phyloP scores from a whole-genome alignment of 2,113 vertebrate genomes.

The Archilochus colubris region DNA sequence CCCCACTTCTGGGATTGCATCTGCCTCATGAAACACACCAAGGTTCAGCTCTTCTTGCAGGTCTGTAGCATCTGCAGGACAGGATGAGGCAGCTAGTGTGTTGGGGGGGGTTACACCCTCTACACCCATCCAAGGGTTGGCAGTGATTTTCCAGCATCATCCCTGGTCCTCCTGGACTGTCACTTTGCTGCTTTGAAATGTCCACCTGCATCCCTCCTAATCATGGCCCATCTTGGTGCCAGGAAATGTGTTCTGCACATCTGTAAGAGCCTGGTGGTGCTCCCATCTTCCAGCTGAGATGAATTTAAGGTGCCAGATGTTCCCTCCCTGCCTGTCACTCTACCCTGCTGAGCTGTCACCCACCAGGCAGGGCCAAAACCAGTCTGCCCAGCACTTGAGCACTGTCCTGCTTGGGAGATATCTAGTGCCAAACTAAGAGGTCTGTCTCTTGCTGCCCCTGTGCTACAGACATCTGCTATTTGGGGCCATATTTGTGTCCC shows the following conservation, averaged over 20 bases:
- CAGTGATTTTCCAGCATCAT: background rate
- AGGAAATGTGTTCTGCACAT: background rate
- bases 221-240: background rate
- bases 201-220: accelerated
- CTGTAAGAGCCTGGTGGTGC: background rate
- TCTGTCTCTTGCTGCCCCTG: background rate
- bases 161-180: background rate
- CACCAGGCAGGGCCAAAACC: background rate
- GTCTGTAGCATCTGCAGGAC: accelerated
- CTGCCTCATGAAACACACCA: background rate
- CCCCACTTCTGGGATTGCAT: background rate
- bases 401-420: background rate
- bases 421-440: background rate
- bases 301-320: background rate
- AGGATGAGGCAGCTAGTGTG: background rate
- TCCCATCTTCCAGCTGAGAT: background rate
- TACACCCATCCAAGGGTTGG: background rate
- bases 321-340: background rate
- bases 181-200: background rate
- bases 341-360: accelerated
- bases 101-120: background rate
- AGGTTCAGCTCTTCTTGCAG: background rate
- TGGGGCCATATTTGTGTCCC: background rate
- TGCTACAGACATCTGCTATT: background rate
- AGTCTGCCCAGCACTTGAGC: background rate